Base-by-base conservation (phyloP, 1,140 invertebrate species). In the Portunus trituberculatus region DNA sequence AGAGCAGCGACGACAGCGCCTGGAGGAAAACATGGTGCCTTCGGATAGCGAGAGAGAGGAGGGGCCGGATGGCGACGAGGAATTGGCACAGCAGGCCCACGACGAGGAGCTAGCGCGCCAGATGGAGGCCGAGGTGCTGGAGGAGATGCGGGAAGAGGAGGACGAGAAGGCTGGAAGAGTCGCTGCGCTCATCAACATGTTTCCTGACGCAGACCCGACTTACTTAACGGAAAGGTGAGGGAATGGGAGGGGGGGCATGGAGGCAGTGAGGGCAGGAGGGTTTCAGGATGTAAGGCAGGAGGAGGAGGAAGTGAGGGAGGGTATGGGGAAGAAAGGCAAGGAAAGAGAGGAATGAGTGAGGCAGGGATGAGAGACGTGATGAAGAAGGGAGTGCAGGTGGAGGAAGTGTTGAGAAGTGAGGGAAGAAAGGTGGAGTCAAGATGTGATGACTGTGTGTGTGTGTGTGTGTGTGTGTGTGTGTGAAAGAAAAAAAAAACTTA, bases 181-280 rank as follows among this genome's bases (percentile, higher is more conserved):
- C 20, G 90, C 52, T 6, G 28, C 31, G 16, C 52, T 91, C 1
- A 59, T 91, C 28, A 91, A 91, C 59, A 91, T 91, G 90, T 91
- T 91, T 20, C 90, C 90, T 16, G 90, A 91, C 48, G 90, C 90
- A 3, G 90, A 91, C 29, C 90, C 90, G 25, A 16, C 25, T n/a
- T 91, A 76, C 90, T 52, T 91, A 52, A 12, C 29, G 28, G 52
- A 91, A 12, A 91, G 90, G 90, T 91, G 90, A 91, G 39, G 39
- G 1, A 20, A 25, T 4, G 25, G 29, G 25, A 20, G 59, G 4
- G 29, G 39, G 29, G 48, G 48, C 6, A 14, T 52, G 20, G 2
- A 10, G 52, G 52, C 3, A 59, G 52, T 0, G 52, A 0, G 20
- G 0, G 52, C 48, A 52, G 48, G 48, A 7, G 48, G 14, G 6